Percentiles rank a stretch among this genome's conserved stretches.
Evolutionary conservation across 2,113 vertebrate genomes (phyloP).

Genomic region (Lipophrys pholis): DNA sequence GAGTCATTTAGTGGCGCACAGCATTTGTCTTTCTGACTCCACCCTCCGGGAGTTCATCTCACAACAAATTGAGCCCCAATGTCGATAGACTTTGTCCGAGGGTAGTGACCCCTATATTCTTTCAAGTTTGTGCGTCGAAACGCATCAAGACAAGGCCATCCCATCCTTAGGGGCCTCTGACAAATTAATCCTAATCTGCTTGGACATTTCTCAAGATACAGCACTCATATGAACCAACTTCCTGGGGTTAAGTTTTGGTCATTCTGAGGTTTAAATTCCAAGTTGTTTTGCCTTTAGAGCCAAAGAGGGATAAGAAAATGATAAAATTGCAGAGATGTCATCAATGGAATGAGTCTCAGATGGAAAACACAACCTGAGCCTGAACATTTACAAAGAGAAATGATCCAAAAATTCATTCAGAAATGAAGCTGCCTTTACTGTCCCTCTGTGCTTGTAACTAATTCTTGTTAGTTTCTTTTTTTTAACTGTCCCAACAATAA

Average conservation of each 20-base stretch:
- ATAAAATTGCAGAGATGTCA: neutral
- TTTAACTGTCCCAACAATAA: conserved; percentile 3
- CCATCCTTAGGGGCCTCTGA: neutral
- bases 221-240: neutral
- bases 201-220: neutral
- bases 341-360: conserved; percentile 12
- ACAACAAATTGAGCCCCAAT: neutral
- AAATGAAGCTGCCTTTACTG: conserved; percentile 4
- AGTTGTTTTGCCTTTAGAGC: neutral
- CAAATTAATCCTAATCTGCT: neutral
- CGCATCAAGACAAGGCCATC: neutral
- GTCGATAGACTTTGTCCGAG: neutral
- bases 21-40: neutral
- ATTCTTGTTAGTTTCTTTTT: conserved; percentile 5
- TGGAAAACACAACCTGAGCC: conserved; percentile 11
- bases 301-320: too few relatives aligned
- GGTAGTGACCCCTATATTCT: too few relatives aligned
- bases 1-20: neutral
- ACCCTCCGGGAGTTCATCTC: neutral
- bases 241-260: neutral
- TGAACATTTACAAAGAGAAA: neutral
- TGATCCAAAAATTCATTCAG: conserved; percentile 12
- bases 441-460: conserved; percentile 1
- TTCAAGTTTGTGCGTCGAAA: neutral
- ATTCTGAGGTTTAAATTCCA: neutral